These are phyloP conservation scores for Polietes domitor DNA, from an alignment of 2,888 invertebrate species.

Conservation along the genomic window DNA sequence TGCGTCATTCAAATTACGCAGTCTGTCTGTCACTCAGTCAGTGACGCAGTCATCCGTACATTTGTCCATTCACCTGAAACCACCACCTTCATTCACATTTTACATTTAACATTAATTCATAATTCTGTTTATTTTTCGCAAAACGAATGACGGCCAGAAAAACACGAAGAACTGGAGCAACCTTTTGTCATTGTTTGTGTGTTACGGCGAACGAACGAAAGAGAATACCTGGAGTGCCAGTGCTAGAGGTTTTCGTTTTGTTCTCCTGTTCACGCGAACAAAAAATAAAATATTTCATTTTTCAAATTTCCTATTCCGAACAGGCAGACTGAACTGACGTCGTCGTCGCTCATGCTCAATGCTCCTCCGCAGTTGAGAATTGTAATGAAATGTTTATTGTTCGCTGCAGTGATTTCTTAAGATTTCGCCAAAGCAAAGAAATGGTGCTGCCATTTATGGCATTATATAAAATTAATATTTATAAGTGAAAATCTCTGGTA, in stretches of 20 bases:
- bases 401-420: constrained; percentile 12
- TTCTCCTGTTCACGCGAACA: not conserved
- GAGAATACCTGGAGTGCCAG: not conserved
- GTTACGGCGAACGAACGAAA: not conserved
- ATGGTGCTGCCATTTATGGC: constrained; percentile 52
- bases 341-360: not conserved
- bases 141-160: too few species aligned
- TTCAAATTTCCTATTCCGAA: not conserved
- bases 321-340: not conserved
- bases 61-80: not conserved
- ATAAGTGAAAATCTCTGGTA: constrained; percentile 55
- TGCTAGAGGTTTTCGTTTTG: not conserved
- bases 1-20: not conserved
- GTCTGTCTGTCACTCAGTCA: constrained; percentile 23
- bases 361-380: not conserved
- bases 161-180: not conserved
- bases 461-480: constrained; percentile 62
- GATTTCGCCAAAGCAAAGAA: constrained; percentile 17
- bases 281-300: too few species aligned
- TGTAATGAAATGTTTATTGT: not conserved
- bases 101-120: not conserved
- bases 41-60: not conserved
- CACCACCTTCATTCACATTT: not conserved
- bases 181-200: not conserved
- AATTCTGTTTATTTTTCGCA: not conserved